These are phyloP conservation scores for Drosophila antonietae DNA, from an alignment of 2,888 invertebrate genomes.

Conservation along the genomic window DNA sequence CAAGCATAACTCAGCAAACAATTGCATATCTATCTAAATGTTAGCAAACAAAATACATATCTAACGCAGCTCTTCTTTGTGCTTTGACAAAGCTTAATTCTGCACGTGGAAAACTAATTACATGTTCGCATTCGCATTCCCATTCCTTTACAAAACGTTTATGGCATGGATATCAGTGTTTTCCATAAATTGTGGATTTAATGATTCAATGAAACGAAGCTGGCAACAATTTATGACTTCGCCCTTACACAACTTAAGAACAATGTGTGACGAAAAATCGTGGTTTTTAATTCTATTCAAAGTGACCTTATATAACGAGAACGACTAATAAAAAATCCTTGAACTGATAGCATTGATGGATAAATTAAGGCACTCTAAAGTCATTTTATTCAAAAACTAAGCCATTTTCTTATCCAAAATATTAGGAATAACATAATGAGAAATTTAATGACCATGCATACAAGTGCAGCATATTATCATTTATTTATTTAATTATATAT, in stretches of 20 bases:
- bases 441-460: no score
- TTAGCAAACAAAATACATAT: background rate
- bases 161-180: background rate
- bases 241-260: background rate
- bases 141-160: slow-evolving; percentile 15
- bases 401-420: background rate
- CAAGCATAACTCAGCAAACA: background rate
- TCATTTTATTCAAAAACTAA: background rate
- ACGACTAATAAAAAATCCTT: background rate
- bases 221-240: background rate
- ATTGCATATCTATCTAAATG: background rate
- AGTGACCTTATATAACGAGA: background rate
- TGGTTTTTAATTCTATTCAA: background rate
- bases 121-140: slow-evolving; percentile 14
- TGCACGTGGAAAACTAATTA: background rate
- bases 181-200: background rate
- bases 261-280: background rate
- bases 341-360: background rate
- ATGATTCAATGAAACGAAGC: background rate
- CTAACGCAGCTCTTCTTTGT: background rate
- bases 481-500: no score
- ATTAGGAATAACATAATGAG: no score
- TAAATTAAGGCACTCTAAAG: background rate
- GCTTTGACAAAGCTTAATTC: background rate
- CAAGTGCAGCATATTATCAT: no score